Evolutionary conservation across 1,140 invertebrate genomes (phyloP).

Genomic region (Bombus pyrosoma): DNA sequence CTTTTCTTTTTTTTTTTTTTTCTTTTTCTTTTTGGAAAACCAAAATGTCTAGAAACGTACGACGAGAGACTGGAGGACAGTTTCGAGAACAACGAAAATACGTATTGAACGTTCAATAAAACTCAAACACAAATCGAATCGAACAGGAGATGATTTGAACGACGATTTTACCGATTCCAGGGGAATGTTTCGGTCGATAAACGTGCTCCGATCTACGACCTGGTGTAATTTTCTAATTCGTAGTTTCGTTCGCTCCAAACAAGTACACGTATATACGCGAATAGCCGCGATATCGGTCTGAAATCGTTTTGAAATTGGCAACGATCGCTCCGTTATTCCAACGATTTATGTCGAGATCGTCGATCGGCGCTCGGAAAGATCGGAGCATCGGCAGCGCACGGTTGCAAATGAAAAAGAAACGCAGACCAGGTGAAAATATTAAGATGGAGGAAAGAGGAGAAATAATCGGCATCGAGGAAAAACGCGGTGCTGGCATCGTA

Average conservation of each 20-base stretch:
- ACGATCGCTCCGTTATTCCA: background rate
- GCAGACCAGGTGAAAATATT: background rate
- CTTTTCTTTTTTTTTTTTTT: background rate
- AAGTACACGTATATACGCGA: no score
- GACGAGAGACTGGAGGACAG: background rate
- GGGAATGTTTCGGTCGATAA: background rate
- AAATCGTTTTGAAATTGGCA: background rate
- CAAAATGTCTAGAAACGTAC: background rate
- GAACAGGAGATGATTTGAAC: background rate
- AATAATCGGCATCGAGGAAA: no score
- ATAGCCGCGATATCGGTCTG: background rate
- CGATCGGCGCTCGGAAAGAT: background rate
- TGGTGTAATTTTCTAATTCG: conserved; percentile 55
- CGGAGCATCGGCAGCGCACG: background rate
- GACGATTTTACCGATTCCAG: conserved; percentile 34
- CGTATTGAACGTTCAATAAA: background rate
- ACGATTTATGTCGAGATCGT: background rate
- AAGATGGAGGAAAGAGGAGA: background rate
- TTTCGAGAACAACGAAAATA: conserved; percentile 40
- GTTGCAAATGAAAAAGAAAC: background rate
- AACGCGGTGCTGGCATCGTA: background rate
- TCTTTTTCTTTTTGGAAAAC: conserved; percentile 3
- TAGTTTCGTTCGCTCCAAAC: background rate
- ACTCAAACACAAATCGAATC: background rate
- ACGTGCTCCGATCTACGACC: conserved; percentile 25